Conservation (phyloP, 2,888 invertebrate species). For the Andrena flavipes region DNA sequence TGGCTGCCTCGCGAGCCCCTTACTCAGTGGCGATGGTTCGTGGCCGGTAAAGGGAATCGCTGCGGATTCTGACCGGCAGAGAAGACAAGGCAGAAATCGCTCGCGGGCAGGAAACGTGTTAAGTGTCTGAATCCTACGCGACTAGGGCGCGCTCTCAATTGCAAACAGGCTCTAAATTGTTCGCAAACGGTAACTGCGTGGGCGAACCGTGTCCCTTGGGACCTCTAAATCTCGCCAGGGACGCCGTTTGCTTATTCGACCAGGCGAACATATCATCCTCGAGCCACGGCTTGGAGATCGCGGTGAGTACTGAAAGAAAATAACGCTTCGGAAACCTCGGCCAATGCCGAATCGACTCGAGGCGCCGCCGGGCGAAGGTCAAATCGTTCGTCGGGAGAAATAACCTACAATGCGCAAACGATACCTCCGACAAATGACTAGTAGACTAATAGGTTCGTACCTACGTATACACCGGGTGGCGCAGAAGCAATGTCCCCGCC, state of each 20-base stretch:
- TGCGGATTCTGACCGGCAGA: neutral
- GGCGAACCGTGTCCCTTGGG: slow-evolving; percentile 22
- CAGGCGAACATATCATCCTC: too few species aligned
- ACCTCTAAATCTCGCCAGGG: slow-evolving; percentile 22
- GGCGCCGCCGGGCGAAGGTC: neutral
- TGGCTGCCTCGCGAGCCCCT: neutral
- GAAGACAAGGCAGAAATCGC: neutral
- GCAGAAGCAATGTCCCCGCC: slow-evolving; percentile 16
- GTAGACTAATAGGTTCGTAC: slow-evolving; percentile 32
- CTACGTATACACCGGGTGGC: slow-evolving; percentile 37
- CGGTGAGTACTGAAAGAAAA: too few species aligned
- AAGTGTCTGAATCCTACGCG: neutral
- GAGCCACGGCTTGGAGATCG: too few species aligned
- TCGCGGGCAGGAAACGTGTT: slow-evolving; percentile 3
- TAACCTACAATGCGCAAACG: slow-evolving; percentile 28
- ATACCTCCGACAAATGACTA: slow-evolving; percentile 49
- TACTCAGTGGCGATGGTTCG: too few species aligned
- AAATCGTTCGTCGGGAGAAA: neutral
- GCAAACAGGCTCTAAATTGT: slow-evolving; percentile 16
- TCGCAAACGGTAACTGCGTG: slow-evolving; percentile 20
- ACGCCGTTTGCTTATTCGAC: neutral
- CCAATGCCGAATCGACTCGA: too few species aligned
- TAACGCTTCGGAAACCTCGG: too few species aligned
- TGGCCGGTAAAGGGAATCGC: too few species aligned
- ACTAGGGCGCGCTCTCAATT: slow-evolving; percentile 21